These are phyloP conservation scores for Coptodon bakossiorum DNA, from an alignment of 2,113 vertebrate genomes.

Conservation along the genomic window DNA sequence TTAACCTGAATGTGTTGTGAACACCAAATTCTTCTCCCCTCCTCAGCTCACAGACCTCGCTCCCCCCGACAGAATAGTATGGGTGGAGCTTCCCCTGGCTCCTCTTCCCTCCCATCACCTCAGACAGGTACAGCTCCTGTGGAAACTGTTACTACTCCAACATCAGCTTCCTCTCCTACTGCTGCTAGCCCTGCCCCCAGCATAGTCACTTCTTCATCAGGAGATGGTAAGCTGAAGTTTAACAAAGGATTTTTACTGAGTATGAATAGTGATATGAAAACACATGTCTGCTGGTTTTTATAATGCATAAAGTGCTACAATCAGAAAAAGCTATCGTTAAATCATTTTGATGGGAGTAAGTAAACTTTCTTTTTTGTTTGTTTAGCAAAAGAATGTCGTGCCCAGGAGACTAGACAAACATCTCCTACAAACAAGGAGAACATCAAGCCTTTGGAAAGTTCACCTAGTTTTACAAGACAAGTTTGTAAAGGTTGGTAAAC, in stretches of 20 bases:
- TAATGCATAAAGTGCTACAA: not conserved
- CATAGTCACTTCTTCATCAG: constrained; percentile 81
- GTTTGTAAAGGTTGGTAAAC: constrained; percentile 83
- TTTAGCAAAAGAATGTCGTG: constrained; percentile 89
- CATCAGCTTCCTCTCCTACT: constrained; percentile 83
- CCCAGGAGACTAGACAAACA: constrained; percentile 90
- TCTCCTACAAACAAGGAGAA: constrained; percentile 90
- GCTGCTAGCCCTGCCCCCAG: constrained; percentile 88
- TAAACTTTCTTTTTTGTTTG: not conserved
- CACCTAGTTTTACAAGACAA: constrained; percentile 82
- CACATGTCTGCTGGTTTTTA: not conserved
- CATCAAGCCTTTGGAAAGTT: constrained; percentile 84
- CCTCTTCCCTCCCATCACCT: constrained; percentile 80
- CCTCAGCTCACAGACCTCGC: constrained; percentile 90
- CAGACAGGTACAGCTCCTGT: constrained; percentile 82
- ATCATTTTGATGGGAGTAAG: not conserved
- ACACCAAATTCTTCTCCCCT: not conserved
- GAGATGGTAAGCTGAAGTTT: constrained; percentile 74
- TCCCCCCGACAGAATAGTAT: constrained; percentile 90
- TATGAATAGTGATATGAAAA: not conserved
- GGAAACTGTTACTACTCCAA: constrained; percentile 78
- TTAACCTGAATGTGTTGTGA: not conserved
- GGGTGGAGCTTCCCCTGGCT: constrained; percentile 74
- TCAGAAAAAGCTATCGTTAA: not conserved
- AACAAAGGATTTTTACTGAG: not conserved